Evolutionary conservation across 1,140 invertebrate species (phyloP).

Genomic region (Brachionus rubens): DNA sequence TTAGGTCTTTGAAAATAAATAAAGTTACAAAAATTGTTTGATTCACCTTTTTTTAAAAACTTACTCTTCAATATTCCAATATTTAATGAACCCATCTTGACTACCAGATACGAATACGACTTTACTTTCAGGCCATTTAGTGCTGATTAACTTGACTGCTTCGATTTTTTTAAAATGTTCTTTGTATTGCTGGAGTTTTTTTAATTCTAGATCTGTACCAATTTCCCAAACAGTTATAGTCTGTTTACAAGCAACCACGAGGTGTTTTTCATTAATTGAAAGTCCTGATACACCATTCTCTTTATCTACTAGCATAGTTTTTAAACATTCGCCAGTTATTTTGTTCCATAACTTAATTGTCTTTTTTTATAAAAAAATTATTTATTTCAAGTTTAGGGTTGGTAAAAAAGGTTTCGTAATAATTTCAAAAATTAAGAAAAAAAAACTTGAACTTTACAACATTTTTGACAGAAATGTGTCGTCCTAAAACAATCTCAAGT

Average conservation of each 20-base stretch:
- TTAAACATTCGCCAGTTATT: conserved; percentile 91
- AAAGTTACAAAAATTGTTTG: neutral
- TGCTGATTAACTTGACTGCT: conserved; percentile 50
- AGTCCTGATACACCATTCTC: conserved; percentile 75
- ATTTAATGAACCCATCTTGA: conserved; percentile 54
- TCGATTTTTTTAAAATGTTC: conserved; percentile 55
- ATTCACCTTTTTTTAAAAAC: too few relatives aligned
- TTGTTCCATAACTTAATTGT: conserved; percentile 99
- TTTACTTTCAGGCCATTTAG: conserved; percentile 48
- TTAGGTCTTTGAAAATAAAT: conserved; percentile 47
- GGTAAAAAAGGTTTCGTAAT: too few relatives aligned
- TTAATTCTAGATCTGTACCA: conserved; percentile 47
- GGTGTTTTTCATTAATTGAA: conserved; percentile 92
- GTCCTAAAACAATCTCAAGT: too few relatives aligned
- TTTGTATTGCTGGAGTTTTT: conserved; percentile 50
- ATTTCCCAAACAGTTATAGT: conserved; percentile 52
- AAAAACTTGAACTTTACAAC: too few relatives aligned
- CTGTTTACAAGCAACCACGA: conserved; percentile 63
- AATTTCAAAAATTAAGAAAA: too few relatives aligned
- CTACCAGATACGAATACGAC: conserved; percentile 52
- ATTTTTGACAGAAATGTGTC: too few relatives aligned
- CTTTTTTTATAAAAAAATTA: too few relatives aligned
- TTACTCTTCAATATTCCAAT: conserved; percentile 50
- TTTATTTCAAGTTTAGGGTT: too few relatives aligned
- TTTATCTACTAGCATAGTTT: conserved; percentile 82